Evolutionary conservation across 2,113 vertebrate species (phyloP), one percentile per base, ranked within the genome.

Genomic region (Trachemys scripta): DNA sequence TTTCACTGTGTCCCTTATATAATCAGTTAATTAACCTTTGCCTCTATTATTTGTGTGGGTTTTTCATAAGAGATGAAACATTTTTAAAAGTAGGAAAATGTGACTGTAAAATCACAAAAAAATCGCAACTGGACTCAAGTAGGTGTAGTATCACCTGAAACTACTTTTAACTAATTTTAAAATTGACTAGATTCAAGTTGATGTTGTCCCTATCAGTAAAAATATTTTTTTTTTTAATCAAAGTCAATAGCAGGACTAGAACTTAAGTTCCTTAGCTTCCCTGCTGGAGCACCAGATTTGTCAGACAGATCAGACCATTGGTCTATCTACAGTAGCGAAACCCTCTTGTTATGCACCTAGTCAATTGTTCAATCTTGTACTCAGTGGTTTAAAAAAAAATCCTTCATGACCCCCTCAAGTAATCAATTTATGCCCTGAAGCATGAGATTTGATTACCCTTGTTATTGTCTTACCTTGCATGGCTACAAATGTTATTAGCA

Each of bases 351-450:
- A 97, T 54, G 79, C 89, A 95, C 83, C 91, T 76, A 95, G 53
- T 90, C 92, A 88, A 80, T 91, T 96, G 96, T 95, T 90, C 89
- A 96, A 94, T 96, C 95, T 62, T 96, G 86, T 87, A 82, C 62
- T 95, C 91, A 10, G 85, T 45, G 69, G 90, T 96, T 90, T 80
- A 82, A 87, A 94, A 90, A 88, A 47, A 95, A 97, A 90, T 92
- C 89, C 16, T 94, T 94, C 87, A 38, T 84, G 89, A 92, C 31
- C 83, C 97, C 88, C 82, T 82, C 82, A 94, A 95, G 91, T 93
- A 96, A 97, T 96, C 95, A 97, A 92, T 96, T 97, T 90, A 96
- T 96, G 90, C 85, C 95, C 94, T 95, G 94, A 97, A 97, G 93
- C 87, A 84, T 96, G 95, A 95, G 90, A 97, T 97, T 93, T 94